These are phyloP conservation scores for Bufotes viridis DNA, from an alignment of 2,797 vertebrate genomes.

Conservation along the genomic window DNA sequence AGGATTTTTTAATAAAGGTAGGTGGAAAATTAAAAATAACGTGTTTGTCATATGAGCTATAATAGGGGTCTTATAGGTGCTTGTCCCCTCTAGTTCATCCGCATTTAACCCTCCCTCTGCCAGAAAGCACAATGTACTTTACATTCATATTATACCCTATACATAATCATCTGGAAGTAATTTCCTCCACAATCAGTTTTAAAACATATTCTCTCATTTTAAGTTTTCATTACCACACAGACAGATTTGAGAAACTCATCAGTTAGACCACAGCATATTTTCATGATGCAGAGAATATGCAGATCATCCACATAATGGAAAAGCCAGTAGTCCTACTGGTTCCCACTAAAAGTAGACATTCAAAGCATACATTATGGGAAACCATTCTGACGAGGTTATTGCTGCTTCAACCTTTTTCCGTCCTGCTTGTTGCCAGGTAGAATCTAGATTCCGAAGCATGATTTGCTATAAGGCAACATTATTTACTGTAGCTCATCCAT, in stretches of 20 bases:
- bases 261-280: not conserved
- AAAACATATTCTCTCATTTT: not conserved
- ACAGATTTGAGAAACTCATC: not conserved
- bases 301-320: not conserved
- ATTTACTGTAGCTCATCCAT: not conserved
- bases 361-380: not conserved
- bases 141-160: not conserved
- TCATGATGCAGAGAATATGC: not conserved
- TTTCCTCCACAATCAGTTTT: not conserved
- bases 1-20: too few relatives aligned
- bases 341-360: not conserved
- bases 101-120: conserved; percentile 19
- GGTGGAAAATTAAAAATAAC: too few relatives aligned
- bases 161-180: not conserved
- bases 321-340: not conserved
- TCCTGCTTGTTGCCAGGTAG: not conserved
- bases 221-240: not conserved
- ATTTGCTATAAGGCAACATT: conserved; percentile 12
- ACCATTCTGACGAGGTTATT: conserved; percentile 1
- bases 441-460: not conserved
- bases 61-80: too few relatives aligned
- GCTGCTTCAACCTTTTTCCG: conserved; percentile 1
- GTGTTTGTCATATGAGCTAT: too few relatives aligned
- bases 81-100: not conserved
- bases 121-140: not conserved